Evolutionary conservation across 1,140 invertebrate genomes (phyloP).

Genomic region (Orchestia grillus): DNA sequence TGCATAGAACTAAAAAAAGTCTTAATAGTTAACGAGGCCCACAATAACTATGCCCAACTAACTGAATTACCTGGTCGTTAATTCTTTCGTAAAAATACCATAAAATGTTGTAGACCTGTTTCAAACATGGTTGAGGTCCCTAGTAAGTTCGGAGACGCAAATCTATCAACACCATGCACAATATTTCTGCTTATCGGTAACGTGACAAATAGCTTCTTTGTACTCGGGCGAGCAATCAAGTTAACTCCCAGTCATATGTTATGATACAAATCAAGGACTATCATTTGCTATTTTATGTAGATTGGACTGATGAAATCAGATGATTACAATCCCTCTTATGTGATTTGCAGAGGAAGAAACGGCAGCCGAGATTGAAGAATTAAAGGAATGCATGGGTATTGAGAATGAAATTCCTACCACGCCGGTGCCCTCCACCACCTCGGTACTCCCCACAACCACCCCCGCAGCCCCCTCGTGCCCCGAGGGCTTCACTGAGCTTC

Average conservation of each 20-base stretch:
- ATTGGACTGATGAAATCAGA: no score
- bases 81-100: not conserved
- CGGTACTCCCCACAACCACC: not conserved
- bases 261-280: no score
- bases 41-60: not conserved
- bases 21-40: not conserved
- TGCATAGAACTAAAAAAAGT: not conserved
- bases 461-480: not conserved
- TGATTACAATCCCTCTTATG: no score
- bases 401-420: not conserved
- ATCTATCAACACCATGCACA: no score
- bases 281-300: no score
- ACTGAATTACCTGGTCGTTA: not conserved
- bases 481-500: conserved; percentile 14
- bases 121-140: no score
- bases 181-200: no score
- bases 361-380: not conserved
- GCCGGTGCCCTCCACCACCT: not conserved
- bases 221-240: no score
- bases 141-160: no score
- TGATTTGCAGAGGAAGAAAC: not conserved
- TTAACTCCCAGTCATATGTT: no score
- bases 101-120: no score
- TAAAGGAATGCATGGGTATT: not conserved
- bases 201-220: no score